Conservation (phyloP, 2,797 vertebrate species). For the Pseudomugil tenellus region DNA sequence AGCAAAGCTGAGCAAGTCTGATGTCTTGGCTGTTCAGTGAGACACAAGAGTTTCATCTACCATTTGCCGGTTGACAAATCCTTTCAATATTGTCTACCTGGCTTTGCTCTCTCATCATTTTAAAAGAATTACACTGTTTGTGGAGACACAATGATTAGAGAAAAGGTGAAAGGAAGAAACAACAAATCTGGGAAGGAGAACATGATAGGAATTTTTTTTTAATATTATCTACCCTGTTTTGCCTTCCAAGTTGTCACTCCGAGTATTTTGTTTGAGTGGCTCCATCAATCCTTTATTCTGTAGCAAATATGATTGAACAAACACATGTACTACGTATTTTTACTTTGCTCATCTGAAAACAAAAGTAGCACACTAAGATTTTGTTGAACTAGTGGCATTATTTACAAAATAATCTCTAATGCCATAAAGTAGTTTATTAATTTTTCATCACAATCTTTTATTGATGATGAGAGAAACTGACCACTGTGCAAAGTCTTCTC, state of each 20-base stretch:
- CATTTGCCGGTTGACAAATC: conserved; percentile 77
- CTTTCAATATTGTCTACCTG: conserved; percentile 74
- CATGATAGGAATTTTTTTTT: conserved; percentile 59
- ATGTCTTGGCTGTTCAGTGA: conserved; percentile 58
- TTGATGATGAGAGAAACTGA: too few relatives aligned
- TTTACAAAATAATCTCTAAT: too few relatives aligned
- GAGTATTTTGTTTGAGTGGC: conserved; percentile 23
- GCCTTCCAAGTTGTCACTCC: conserved; percentile 16
- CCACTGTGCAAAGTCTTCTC: too few relatives aligned
- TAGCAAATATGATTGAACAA: conserved; percentile 11
- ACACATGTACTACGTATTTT: not conserved
- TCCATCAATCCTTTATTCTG: conserved; percentile 8
- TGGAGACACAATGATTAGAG: conserved; percentile 50
- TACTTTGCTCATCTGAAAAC: not conserved
- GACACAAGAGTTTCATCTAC: conserved; percentile 66
- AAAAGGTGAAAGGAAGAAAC: conserved; percentile 49
- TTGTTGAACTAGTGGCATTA: too few relatives aligned
- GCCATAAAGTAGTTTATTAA: too few relatives aligned
- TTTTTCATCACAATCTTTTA: too few relatives aligned
- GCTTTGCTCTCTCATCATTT: conserved; percentile 68
- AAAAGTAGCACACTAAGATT: too few relatives aligned
- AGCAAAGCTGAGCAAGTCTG: conserved; percentile 42
- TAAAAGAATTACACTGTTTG: conserved; percentile 72
- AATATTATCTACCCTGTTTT: conserved; percentile 40
- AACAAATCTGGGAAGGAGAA: conserved; percentile 41